Percentiles rank a stretch among this genome's conserved stretches.
phyloP scores from a whole-genome alignment of 2,888 invertebrate genomes.

The Teleiodes luculella region DNA sequence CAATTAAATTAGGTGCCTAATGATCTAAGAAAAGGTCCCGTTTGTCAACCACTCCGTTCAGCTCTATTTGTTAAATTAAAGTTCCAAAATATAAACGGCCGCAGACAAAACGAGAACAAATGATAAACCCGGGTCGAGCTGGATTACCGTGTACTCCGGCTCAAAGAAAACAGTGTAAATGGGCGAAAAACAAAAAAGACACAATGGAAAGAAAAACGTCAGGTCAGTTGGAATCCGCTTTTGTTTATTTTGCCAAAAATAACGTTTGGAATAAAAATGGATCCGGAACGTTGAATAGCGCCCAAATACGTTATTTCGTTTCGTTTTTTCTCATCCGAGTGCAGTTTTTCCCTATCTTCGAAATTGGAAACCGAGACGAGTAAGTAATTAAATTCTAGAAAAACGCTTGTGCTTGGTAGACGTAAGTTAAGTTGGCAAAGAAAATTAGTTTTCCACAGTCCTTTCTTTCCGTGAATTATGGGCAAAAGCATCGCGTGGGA shows the following conservation, averaged over 20 bases:
- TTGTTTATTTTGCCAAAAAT: slow-evolving; percentile 6
- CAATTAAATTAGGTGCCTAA: slow-evolving; percentile 46
- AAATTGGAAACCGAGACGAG: slow-evolving; percentile 7
- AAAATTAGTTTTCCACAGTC: background rate
- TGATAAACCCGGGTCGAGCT: slow-evolving; percentile 16
- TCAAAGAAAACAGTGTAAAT: slow-evolving; percentile 11
- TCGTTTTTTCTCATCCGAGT: background rate
- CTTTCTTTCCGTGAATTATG: background rate
- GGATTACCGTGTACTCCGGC: slow-evolving; percentile 7
- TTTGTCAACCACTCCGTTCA: slow-evolving; percentile 19
- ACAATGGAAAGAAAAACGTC: slow-evolving; percentile 1
- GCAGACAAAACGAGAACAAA: slow-evolving; percentile 21
- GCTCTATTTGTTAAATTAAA: slow-evolving; percentile 27
- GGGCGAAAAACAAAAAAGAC: background rate
- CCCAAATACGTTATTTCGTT: background rate
- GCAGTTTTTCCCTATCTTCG: background rate
- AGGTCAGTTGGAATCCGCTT: background rate
- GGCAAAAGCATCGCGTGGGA: background rate
- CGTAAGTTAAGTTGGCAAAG: background rate
- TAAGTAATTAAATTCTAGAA: slow-evolving; percentile 12
- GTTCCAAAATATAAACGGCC: slow-evolving; percentile 23
- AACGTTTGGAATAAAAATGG: slow-evolving; percentile 1
- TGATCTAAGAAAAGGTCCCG: slow-evolving; percentile 22
- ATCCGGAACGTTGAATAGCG: background rate
- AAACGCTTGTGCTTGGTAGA: slow-evolving; percentile 4